Percentiles rank a stretch among this genome's conserved stretches.
These are phyloP conservation scores for Euthynnus affinis DNA, from an alignment of 2,797 vertebrate species.

Conservation along the genomic window DNA sequence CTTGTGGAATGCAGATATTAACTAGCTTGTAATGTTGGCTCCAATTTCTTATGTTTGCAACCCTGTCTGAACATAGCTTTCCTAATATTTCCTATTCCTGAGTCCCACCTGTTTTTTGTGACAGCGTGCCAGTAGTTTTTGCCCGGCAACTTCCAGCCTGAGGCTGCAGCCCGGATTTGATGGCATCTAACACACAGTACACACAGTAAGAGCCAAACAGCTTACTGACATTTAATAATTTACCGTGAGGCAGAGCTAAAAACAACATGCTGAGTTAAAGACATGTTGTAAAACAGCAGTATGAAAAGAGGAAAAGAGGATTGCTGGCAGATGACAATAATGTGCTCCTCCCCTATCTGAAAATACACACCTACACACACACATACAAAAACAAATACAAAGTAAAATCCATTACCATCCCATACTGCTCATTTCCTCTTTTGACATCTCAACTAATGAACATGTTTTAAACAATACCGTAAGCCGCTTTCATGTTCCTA, in stretches of 20 bases:
- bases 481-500: conserved; percentile 46
- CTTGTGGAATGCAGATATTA: conserved; percentile 49
- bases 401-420: conserved; percentile 32
- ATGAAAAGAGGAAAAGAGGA: conserved; percentile 50
- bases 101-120: conserved; percentile 12
- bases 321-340: conserved; percentile 74
- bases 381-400: conserved; percentile 15
- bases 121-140: conserved; percentile 18
- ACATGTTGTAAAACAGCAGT: conserved; percentile 69
- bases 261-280: conserved; percentile 58
- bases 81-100: conserved; percentile 30
- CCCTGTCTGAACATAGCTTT: neutral
- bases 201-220: conserved; percentile 45
- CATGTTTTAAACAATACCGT: conserved; percentile 37
- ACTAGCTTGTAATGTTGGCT: conserved; percentile 2
- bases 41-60: neutral
- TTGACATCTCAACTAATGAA: conserved; percentile 49
- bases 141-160: conserved; percentile 22
- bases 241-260: conserved; percentile 44
- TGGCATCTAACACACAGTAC: conserved; percentile 34
- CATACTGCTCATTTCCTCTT: neutral
- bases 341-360: conserved; percentile 31
- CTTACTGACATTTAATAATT: conserved; percentile 64
- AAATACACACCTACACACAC: conserved; percentile 27
- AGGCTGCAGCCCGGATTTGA: conserved; percentile 27